These are phyloP conservation scores for Chelonia mydas DNA, from an alignment of 2,797 vertebrate species.

Conservation along the genomic window DNA sequence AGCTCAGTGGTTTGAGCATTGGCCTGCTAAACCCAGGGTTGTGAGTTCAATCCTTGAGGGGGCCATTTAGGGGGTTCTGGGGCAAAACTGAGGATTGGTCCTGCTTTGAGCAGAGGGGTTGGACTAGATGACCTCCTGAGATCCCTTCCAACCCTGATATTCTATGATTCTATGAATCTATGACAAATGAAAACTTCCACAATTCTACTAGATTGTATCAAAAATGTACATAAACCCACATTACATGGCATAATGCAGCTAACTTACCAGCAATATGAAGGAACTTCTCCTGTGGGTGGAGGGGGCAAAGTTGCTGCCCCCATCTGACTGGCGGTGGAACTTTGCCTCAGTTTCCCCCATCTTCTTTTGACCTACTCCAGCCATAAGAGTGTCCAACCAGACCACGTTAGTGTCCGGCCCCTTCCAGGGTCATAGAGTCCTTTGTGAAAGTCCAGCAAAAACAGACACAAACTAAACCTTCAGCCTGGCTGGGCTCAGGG, in stretches of 20 bases:
- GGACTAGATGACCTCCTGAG: no score
- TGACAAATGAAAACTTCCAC: background rate
- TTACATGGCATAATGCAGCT: background rate
- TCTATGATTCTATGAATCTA: no score
- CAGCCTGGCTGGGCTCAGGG: background rate
- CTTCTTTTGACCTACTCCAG: background rate
- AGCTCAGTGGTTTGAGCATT: no score
- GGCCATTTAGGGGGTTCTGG: no score
- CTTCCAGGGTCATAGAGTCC: background rate
- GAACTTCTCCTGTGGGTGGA: background rate
- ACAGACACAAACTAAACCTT: background rate
- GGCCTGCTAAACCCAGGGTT: no score
- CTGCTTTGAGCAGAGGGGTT: no score
- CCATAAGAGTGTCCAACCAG: background rate
- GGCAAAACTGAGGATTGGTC: no score
- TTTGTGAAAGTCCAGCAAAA: background rate
- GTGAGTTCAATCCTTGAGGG: no score
- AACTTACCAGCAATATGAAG: background rate
- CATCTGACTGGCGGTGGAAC: background rate
- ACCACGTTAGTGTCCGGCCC: background rate
- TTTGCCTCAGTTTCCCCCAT: background rate
- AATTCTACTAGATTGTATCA: fast-evolving
- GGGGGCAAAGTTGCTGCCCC: background rate
- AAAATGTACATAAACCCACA: background rate
- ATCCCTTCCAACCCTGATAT: no score